These are phyloP conservation scores for Pemphigus obesinymphae DNA, from an alignment of 1,140 invertebrate genomes.

Conservation along the genomic window DNA sequence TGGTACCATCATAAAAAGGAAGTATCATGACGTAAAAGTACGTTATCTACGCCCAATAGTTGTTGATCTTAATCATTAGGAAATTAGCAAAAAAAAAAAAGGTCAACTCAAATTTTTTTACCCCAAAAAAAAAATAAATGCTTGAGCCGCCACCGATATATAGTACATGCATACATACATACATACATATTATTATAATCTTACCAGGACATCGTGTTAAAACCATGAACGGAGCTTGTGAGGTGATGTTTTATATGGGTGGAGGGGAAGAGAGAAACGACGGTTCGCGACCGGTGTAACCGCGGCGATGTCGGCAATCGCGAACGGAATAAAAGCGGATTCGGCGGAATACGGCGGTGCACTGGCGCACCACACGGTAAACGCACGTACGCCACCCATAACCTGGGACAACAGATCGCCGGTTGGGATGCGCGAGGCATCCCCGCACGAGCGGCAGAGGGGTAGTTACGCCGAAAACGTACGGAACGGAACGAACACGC, in stretches of 20 bases:
- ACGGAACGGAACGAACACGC: background rate
- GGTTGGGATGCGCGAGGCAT: constrained; percentile 20
- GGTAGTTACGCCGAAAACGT: background rate
- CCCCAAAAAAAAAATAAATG: too few relatives aligned
- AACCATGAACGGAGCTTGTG: too few relatives aligned
- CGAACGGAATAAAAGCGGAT: background rate
- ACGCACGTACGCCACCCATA: background rate
- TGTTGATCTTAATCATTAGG: too few relatives aligned
- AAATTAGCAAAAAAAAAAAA: too few relatives aligned
- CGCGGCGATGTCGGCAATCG: background rate
- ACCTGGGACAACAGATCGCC: constrained; percentile 39
- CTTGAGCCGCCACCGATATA: too few relatives aligned
- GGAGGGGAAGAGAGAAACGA: too few relatives aligned
- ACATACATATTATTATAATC: background rate
- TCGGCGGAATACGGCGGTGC: background rate
- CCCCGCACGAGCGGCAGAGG: background rate
- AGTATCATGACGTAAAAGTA: too few relatives aligned
- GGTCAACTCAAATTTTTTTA: too few relatives aligned
- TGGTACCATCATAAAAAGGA: too few relatives aligned
- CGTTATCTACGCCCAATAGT: too few relatives aligned
- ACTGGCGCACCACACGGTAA: background rate
- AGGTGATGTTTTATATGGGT: too few relatives aligned
- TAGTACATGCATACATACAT: background rate
- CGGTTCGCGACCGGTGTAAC: background rate
- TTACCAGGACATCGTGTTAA: background rate